phyloP scores from a whole-genome alignment of 2,113 vertebrate genomes.

The Megaptera novaeangliae region DNA sequence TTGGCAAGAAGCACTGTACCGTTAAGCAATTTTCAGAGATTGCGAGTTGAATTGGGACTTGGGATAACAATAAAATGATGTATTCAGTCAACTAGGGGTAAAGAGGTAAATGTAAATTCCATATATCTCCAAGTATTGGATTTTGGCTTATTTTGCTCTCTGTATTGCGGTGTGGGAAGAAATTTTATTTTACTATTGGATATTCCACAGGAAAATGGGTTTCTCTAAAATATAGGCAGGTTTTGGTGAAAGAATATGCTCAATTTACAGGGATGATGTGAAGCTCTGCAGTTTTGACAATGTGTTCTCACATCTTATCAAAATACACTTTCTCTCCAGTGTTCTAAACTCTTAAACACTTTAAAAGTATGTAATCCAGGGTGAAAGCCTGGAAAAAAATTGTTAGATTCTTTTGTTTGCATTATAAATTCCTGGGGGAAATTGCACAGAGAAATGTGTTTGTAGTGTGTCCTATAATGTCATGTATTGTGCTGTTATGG shows the following conservation, averaged over 20 bases:
- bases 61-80: background rate
- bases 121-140: background rate
- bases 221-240: conserved; percentile 10
- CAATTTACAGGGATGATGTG: background rate
- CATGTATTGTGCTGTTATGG: background rate
- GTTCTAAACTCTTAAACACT: background rate
- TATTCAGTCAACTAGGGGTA: background rate
- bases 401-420: background rate
- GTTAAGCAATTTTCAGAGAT: background rate
- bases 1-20: background rate
- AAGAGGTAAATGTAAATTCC: background rate
- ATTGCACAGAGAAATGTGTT: background rate
- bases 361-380: background rate
- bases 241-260: background rate
- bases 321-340: background rate
- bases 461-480: background rate
- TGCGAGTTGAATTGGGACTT: background rate
- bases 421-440: background rate
- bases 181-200: background rate
- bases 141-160: conserved; percentile 17
- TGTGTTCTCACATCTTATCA: background rate
- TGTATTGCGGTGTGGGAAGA: background rate
- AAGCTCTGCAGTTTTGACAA: background rate
- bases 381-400: background rate
- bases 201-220: background rate